Evolutionary conservation across 64 coral and sea anemone species (phyloP).

Genomic region (Montipora cactus): DNA sequence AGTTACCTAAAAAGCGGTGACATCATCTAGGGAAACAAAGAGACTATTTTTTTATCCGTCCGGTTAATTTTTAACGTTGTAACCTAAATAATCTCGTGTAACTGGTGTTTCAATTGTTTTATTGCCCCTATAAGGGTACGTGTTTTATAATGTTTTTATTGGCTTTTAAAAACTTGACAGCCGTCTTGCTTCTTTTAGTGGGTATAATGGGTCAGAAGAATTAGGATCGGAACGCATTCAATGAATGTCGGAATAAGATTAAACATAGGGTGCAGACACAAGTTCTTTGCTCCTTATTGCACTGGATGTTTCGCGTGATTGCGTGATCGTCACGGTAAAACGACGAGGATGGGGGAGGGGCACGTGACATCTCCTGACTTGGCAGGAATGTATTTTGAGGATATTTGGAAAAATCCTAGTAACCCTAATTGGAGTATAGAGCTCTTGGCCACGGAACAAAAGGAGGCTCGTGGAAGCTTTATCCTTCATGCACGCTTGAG

Average conservation of each 20-base stretch:
- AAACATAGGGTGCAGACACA: no score
- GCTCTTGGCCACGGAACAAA: no score
- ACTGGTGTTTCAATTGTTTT: conserved; percentile 42
- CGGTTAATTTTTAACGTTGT: conserved; percentile 21
- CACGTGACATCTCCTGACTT: no score
- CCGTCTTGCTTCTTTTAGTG: conserved; percentile 9
- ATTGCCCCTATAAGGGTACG: conserved; percentile 20
- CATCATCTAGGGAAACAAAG: conserved; percentile 42
- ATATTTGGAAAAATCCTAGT: no score
- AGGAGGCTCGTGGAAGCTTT: no score
- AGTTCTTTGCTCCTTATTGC: no score
- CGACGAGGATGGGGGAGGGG: no score
- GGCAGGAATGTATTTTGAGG: no score
- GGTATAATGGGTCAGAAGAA: conserved; percentile 30
- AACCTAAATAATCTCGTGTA: neutral
- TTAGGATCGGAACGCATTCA: neutral
- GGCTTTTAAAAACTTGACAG: conserved; percentile 43
- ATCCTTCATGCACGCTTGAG: no score
- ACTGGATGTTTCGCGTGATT: no score
- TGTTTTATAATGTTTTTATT: conserved; percentile 12
- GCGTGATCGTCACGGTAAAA: no score
- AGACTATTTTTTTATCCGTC: neutral
- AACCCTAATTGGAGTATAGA: no score
- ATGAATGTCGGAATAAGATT: neutral
- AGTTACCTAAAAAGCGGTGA: conserved; percentile 50